phyloP scores from a whole-genome alignment of 2,797 vertebrate species.

The Dendrocincla fuliginosa region DNA sequence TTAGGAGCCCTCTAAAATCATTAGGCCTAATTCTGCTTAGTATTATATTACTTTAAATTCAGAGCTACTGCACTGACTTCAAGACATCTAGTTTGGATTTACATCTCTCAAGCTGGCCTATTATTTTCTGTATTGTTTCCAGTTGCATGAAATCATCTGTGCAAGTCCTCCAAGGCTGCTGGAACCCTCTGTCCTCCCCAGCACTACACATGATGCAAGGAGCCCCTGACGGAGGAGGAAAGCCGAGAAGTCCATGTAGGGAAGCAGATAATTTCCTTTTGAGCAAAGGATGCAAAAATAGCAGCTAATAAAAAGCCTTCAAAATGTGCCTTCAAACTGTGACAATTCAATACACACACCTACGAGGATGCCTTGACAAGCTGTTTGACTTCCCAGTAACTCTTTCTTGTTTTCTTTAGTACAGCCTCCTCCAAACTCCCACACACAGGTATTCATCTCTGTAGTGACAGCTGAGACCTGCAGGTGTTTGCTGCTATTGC shows the following conservation, averaged over 20 bases:
- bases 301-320: slow-evolving; percentile 82
- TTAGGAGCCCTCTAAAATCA: background rate
- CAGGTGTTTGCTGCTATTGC: slow-evolving; percentile 69
- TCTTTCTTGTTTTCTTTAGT: slow-evolving; percentile 72
- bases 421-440: slow-evolving; percentile 65
- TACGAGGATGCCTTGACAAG: slow-evolving; percentile 79
- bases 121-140: slow-evolving; percentile 31
- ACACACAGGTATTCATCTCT: slow-evolving; percentile 66
- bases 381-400: slow-evolving; percentile 75
- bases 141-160: slow-evolving; percentile 28
- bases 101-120: background rate
- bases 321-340: slow-evolving; percentile 77
- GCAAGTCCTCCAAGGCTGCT: slow-evolving; percentile 41
- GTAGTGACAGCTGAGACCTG: slow-evolving; percentile 70
- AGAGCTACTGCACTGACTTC: background rate
- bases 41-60: background rate
- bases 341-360: slow-evolving; percentile 80
- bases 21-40: background rate
- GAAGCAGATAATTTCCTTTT: slow-evolving; percentile 78
- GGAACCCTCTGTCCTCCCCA: slow-evolving; percentile 70
- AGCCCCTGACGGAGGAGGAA: slow-evolving; percentile 69
- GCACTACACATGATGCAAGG: slow-evolving; percentile 70
- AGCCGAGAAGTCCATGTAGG: slow-evolving; percentile 75
- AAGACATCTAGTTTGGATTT: background rate
- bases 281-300: slow-evolving; percentile 77